Evolutionary conservation across 2,888 invertebrate species (phyloP).

Genomic region (Saturnia japonica): DNA sequence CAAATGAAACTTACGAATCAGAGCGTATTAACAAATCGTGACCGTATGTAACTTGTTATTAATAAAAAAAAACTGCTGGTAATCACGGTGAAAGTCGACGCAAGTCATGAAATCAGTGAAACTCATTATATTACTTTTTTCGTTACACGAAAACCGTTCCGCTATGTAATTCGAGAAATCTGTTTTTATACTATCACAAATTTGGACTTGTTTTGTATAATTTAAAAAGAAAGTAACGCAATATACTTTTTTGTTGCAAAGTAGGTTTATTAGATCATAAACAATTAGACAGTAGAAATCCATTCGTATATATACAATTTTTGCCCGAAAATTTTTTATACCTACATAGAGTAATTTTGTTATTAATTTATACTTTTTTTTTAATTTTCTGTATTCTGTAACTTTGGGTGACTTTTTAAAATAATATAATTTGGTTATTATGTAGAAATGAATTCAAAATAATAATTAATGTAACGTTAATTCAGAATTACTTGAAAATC

Average conservation of each 20-base stretch:
- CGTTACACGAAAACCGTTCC: slow-evolving; percentile 57
- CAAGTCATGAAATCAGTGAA: slow-evolving; percentile 28
- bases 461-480: background rate
- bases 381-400: background rate
- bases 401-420: background rate
- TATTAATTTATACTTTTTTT: background rate
- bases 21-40: slow-evolving; percentile 36
- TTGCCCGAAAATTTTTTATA: too few relatives aligned
- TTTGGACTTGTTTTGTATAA: slow-evolving; percentile 8
- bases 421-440: background rate
- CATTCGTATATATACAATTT: background rate
- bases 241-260: background rate
- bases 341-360: too few relatives aligned
- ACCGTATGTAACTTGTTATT: slow-evolving; percentile 24
- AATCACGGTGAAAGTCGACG: slow-evolving; percentile 49
- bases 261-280: background rate
- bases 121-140: slow-evolving; percentile 55
- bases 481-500: background rate
- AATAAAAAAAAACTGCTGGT: background rate
- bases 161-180: slow-evolving; percentile 25
- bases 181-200: slow-evolving; percentile 9
- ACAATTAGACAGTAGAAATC: background rate
- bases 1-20: slow-evolving; percentile 40
- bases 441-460: background rate
- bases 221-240: slow-evolving; percentile 7